Evolutionary conservation across 2,797 vertebrate species (phyloP), one percentile per base, ranked within the genome.

Genomic region (Enteromius paludinosus): DNA sequence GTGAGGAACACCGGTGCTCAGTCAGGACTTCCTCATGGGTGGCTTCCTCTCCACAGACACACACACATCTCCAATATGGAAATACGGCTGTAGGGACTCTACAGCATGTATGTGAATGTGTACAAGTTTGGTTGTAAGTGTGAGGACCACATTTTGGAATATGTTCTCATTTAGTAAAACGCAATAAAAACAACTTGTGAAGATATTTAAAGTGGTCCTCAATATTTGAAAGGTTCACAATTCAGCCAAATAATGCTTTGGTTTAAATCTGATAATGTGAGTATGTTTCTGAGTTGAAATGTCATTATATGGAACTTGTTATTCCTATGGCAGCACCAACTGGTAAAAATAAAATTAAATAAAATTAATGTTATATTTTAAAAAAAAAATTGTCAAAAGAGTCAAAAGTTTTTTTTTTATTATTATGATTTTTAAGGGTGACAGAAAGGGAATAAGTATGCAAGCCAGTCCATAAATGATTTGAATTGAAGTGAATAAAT

Each of bases 21-120:
- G 64, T 81, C 54, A 62, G 72, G 56, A 76, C 71, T 59, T 80
- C 79, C 69, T 82, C 69, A 78, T 28, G 33, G 79, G 68, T 71
- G 72, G 78, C 47, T 72, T 76, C 6, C 41, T 69, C 66, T 9
- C 17, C 47, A 38, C 18, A 78, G 33, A 66, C 73, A 23, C 33
- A n/a, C 5, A 25, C 11, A 41, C 20, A 23, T 1, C 35, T 23
- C 18, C 3, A 38, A n/a, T 41, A 15, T 68, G 38, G 38, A 68
- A 68, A 23, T 68, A n/a, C 1, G n/a, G 65, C 20, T 41, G 10
- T 62, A n/a, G 20, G 18, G 65, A 38, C 18, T 41, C 9, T n/a
- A 38, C 9, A 65, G 30, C 17, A 52, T 52, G 47, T 35, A 20
- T 38, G 4, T 38, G 1, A 20, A 20, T 64, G 10, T 38, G 18